Base-by-base conservation (phyloP, 2,113 vertebrate genomes). In the Petaurus breviceps region DNA sequence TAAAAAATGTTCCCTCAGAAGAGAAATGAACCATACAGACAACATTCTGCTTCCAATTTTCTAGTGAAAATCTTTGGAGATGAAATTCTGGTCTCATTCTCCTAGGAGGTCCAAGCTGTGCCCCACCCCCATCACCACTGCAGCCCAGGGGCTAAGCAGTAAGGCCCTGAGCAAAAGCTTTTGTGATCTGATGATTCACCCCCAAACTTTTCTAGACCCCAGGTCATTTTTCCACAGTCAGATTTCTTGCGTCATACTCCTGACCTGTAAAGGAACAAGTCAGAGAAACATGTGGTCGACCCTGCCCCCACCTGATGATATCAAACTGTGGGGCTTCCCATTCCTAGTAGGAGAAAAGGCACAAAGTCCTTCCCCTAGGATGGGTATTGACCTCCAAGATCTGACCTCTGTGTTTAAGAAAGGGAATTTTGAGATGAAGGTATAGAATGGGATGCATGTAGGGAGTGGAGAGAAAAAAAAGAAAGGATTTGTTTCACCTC, bases 181-280 rank as follows among this genome's bases (percentile, higher is more conserved):
- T 11, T 68, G 95, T 68, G 23, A 26, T 23, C 92, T 46, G 94
- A 53, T 0, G 1, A 90, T 89, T 43, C 19, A 8, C 47, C 93
- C 53, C 14, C 47, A 92, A 91, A 91, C 90, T 94, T 89, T 93
- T 43, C 68, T 95, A 95, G 94, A 97, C 92, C 94, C 94, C 90
- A 97, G 95, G 96, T 94, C 96, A 96, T 94, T 96, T 97, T 96
- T 92, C 91, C n/a, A 51, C 53, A 89, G 89, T 43, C 28, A 97
- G 57, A 93, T 68, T 46, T 91, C 51, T 77, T 22, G 6, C 68
- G 37, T 77, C 68, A 84, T 84, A 84, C 0, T 84, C n/a, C 68
- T 84, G 37, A 84, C 68, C 37, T 84, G 16, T 43, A 84, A 84
- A 84, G n/a, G 37, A 84, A 84, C 16, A 84, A 84, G 68, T 84